phyloP scores from a whole-genome alignment of 2,797 vertebrate genomes.

The Paguma larvata region DNA sequence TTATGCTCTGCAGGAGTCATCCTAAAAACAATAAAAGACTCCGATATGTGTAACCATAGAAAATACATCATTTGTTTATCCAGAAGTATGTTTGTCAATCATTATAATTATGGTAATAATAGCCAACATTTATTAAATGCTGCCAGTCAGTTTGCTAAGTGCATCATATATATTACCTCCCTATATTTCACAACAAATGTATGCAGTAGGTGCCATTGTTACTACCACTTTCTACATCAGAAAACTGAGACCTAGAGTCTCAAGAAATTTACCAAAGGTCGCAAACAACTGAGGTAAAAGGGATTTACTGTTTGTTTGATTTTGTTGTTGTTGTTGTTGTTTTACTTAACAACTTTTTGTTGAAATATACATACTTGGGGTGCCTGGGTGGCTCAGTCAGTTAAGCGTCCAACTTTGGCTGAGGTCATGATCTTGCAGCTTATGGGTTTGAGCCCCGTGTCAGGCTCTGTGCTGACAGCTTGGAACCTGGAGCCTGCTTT shows the following conservation, averaged over 20 bases:
- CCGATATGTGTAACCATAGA: not conserved
- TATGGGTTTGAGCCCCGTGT: too few relatives aligned
- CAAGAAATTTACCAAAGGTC: slow-evolving; percentile 10
- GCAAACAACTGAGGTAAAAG: not conserved
- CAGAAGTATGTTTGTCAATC: slow-evolving; percentile 15
- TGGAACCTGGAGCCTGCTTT: too few relatives aligned
- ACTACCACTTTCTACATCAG: not conserved
- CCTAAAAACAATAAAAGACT: slow-evolving; percentile 11
- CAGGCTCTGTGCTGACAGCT: too few relatives aligned
- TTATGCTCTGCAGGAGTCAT: not conserved
- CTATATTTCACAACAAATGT: slow-evolving; percentile 4
- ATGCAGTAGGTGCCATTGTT: not conserved
- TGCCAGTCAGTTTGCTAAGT: slow-evolving; percentile 20
- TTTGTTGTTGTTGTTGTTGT: not conserved
- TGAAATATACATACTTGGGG: not conserved
- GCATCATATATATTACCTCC: not conserved
- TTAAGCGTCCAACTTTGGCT: too few relatives aligned
- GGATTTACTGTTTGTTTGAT: not conserved
- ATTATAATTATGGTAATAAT: slow-evolving; percentile 33
- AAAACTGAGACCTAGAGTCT: not conserved
- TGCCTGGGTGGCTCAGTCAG: too few relatives aligned
- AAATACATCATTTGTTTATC: slow-evolving; percentile 8
- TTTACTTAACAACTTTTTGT: slow-evolving; percentile 3
- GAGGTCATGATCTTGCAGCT: too few relatives aligned
- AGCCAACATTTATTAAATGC: not conserved